A percentile compares a stretch with the other conserved stretches of the same genome.
Evolutionary conservation across 2,888 invertebrate species (phyloP).

Genomic region (Phaedon cochleariae): DNA sequence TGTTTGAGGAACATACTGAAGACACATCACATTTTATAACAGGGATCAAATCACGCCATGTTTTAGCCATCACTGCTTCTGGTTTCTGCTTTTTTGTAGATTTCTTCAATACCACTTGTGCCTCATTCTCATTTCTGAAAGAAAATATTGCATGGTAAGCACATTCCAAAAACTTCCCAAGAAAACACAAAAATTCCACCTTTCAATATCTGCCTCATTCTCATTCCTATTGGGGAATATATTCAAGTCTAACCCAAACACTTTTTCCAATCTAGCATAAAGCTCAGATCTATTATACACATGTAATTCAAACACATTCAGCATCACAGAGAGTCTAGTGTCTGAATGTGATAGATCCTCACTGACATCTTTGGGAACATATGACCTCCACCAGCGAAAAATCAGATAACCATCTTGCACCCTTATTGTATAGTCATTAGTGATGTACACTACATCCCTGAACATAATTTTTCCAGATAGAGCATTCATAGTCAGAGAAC

Average conservation of each 20-base stretch:
- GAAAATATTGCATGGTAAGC: no score
- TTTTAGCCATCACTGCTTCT: constrained; percentile 85
- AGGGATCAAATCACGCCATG: constrained; percentile 96
- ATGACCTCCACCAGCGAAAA: constrained; percentile 98
- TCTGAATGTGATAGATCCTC: constrained; percentile 97
- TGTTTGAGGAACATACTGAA: constrained; percentile 75
- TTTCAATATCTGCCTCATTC: constrained; percentile 49
- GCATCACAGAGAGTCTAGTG: constrained; percentile 86
- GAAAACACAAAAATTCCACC: constrained; percentile 30
- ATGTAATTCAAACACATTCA: constrained; percentile 95
- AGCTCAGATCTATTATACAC: constrained; percentile 91
- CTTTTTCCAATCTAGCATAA: constrained; percentile 86
- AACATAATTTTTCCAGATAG: constrained; percentile 99
- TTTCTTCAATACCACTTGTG: constrained; percentile 41
- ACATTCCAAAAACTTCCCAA: background rate
- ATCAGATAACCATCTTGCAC: constrained; percentile 97
- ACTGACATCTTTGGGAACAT: constrained; percentile 92
- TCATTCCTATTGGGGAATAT: constrained; percentile 70
- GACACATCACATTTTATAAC: constrained; percentile 95
- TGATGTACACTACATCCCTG: constrained; percentile 92
- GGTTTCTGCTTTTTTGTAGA: constrained; percentile 65
- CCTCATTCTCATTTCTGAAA: constrained; percentile 46
- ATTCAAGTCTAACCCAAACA: constrained; percentile 84
- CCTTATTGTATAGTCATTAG: constrained; percentile 90
- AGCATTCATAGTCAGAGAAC: constrained; percentile 94